These are phyloP conservation scores for Gryllus bimaculatus DNA, from an alignment of 1,140 invertebrate species.

Conservation along the genomic window DNA sequence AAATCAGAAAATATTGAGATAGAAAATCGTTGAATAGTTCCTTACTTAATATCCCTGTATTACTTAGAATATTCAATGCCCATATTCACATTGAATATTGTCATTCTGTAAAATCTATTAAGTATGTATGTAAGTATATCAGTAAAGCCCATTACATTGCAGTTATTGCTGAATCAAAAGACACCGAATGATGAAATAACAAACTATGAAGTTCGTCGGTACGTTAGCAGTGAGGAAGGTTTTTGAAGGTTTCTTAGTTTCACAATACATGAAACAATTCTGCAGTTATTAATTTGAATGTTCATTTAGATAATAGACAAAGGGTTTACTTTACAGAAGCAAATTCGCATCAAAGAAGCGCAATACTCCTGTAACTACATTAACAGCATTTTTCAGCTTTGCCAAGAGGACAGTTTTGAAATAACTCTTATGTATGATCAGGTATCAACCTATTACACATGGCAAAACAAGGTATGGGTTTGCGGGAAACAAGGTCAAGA, in stretches of 20 bases:
- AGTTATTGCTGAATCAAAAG: constrained; percentile 22
- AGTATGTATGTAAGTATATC: constrained; percentile 34
- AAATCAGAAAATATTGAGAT: too few relatives aligned
- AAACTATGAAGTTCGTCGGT: constrained; percentile 32
- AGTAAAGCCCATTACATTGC: constrained; percentile 29
- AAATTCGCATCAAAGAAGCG: constrained; percentile 21
- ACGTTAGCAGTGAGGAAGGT: constrained; percentile 36
- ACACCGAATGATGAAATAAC: constrained; percentile 27
- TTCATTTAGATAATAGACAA: constrained; percentile 36
- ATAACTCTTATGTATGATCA: constrained; percentile 32
- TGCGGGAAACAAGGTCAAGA: constrained; percentile 27
- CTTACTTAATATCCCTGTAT: too few relatives aligned
- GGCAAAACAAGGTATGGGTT: constrained; percentile 27
- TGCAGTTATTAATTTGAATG: constrained; percentile 33
- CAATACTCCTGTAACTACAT: constrained; percentile 25
- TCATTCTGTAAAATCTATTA: constrained; percentile 28
- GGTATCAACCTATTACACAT: constrained; percentile 33
- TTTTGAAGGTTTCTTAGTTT: constrained; percentile 37
- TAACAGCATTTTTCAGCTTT: constrained; percentile 30
- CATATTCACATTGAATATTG: constrained; percentile 30
- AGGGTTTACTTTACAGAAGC: constrained; percentile 30
- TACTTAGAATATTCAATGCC: constrained; percentile 11
- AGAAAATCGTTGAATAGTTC: too few relatives aligned
- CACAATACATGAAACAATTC: constrained; percentile 36
- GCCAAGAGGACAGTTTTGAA: constrained; percentile 28